These are phyloP conservation scores for Heteromormyrus szaboi DNA, from an alignment of 2,797 vertebrate genomes.

Conservation along the genomic window DNA sequence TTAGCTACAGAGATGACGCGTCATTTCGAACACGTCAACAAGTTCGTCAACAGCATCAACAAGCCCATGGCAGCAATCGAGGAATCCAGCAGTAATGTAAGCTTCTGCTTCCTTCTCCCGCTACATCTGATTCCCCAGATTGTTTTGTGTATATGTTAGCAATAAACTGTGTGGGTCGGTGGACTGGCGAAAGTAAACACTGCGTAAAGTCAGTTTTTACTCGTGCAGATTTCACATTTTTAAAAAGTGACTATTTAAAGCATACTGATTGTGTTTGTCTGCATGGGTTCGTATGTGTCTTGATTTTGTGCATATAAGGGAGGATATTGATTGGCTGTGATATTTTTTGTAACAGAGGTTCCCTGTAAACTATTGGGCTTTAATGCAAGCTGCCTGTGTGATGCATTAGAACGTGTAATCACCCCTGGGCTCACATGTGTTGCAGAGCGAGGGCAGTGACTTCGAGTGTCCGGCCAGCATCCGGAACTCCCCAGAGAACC, in stretches of 20 bases:
- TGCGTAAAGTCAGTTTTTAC: not conserved
- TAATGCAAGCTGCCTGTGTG: not conserved
- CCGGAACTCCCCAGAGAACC: conserved; percentile 81
- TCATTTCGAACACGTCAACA: conserved; percentile 98
- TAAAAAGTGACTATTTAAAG: not conserved
- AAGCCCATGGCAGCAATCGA: conserved; percentile 85
- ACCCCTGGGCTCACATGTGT: not conserved
- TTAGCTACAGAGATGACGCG: conserved; percentile 97
- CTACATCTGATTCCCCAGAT: not conserved
- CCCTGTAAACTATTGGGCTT: not conserved
- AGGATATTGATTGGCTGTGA: not conserved
- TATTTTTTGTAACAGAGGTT: not conserved
- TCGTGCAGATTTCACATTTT: not conserved
- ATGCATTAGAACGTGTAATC: not conserved
- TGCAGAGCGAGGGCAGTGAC: conserved; percentile 56
- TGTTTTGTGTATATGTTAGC: conserved; percentile 56
- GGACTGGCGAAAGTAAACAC: not conserved
- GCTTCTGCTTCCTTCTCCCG: not conserved
- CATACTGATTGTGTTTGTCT: not conserved
- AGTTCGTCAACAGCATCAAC: conserved; percentile 96
- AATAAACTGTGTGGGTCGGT: conserved; percentile 21
- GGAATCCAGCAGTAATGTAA: conserved; percentile 55
- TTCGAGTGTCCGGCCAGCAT: conserved; percentile 59
- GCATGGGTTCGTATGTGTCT: not conserved
- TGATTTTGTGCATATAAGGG: not conserved